Evolutionary conservation across 2,113 vertebrate species (phyloP).

Genomic region (Ibidorhyncha struthersii): DNA sequence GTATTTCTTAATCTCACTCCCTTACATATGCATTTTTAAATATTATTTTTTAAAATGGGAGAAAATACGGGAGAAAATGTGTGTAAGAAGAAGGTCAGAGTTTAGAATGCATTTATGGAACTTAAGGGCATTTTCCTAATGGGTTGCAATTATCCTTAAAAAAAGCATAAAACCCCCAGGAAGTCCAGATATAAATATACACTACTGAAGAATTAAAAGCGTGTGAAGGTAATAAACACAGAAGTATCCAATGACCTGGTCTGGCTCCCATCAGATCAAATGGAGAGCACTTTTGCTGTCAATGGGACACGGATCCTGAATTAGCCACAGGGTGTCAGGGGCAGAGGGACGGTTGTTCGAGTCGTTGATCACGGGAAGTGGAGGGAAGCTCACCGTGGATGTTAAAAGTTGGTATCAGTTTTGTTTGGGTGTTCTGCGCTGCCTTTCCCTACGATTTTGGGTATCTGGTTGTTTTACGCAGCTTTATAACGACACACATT

Average conservation of each 20-base stretch:
- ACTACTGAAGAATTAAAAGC: neutral
- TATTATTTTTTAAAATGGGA: neutral
- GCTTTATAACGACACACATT: neutral
- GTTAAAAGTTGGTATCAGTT: neutral
- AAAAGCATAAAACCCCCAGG: neutral
- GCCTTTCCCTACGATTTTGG: neutral
- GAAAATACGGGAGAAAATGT: neutral
- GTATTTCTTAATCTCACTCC: neutral
- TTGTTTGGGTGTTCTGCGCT: neutral
- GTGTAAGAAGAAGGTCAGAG: neutral
- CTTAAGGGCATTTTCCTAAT: neutral
- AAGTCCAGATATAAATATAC: constrained; percentile 31
- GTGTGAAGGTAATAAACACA: constrained; percentile 24
- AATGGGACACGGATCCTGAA: neutral
- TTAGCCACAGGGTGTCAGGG: neutral
- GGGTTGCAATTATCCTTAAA: neutral
- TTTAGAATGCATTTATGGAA: constrained; percentile 1
- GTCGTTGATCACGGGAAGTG: neutral
- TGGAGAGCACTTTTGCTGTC: neutral
- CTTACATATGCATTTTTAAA: neutral
- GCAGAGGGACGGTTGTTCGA: neutral
- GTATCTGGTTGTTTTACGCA: neutral
- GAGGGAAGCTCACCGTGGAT: neutral
- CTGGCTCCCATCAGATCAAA: neutral
- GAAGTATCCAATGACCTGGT: constrained; percentile 4